A percentile compares a stretch with the other conserved stretches of the same genome.
These are phyloP conservation scores for Hylia prasina DNA, from an alignment of 2,113 vertebrate species.

Conservation along the genomic window DNA sequence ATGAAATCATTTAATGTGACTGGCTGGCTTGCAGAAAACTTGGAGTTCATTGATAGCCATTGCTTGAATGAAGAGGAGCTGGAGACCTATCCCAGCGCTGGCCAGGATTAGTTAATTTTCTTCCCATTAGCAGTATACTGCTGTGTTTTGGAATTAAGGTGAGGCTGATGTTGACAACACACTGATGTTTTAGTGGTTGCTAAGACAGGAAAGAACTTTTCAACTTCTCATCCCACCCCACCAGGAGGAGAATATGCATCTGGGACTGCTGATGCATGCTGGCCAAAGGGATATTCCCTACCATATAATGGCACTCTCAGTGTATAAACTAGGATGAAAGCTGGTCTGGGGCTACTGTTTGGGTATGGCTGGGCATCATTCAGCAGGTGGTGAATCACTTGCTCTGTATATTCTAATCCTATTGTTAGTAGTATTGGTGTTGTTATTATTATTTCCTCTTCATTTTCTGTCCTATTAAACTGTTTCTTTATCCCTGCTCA, in stretches of 20 bases:
- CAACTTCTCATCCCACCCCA: neutral
- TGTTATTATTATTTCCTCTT: neutral
- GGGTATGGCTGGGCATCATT: neutral
- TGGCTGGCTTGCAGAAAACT: neutral
- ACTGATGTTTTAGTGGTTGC: neutral
- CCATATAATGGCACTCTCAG: neutral
- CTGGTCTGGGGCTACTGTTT: neutral
- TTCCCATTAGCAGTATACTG: neutral
- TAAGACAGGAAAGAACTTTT: neutral
- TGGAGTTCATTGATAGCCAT: neutral
- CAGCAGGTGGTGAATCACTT: neutral
- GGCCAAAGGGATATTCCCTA: neutral
- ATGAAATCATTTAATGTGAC: neutral
- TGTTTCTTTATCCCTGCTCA: neutral
- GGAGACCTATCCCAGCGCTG: neutral
- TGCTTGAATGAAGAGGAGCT: neutral
- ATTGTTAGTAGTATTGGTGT: neutral
- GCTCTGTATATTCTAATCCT: neutral
- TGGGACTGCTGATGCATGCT: neutral
- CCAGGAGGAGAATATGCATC: neutral
- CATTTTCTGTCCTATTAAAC: neutral
- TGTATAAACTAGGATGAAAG: neutral
- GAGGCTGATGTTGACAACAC: neutral
- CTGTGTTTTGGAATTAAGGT: neutral
- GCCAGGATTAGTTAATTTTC: neutral